Evolutionary conservation across 1,140 invertebrate species (phyloP), one percentile per base, ranked within the genome.

Genomic region (Psilanteris sp.): DNA sequence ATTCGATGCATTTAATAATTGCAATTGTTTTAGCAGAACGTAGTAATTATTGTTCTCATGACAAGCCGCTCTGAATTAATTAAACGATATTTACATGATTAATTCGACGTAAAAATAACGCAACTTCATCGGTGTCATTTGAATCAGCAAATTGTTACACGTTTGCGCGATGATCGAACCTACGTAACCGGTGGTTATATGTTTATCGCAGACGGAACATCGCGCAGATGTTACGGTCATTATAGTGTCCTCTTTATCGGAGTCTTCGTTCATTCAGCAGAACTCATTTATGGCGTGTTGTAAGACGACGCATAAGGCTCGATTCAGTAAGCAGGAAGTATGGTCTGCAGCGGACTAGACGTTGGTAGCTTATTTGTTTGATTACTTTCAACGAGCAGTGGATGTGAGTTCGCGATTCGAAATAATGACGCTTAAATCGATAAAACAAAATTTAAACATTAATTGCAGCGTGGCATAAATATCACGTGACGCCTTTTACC

Each of bases 1-100:
- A 66, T 52, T 27, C 61, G 20, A 18, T 14, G 48, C 22, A 15
- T 52, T 54, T 36, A 46, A 66, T 66, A 54, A 54, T 66, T 54
- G 61, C 22, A 4, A 55, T 54, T 50, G 36, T 50, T 64, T 64
- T 54, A 18, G 44, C 14, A 10, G 9, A 20, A 6, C 34, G 32
- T 10, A 20, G 26, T 64, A 50, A 64, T 61, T 46, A 46, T 64
- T 52, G 44, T 48, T 50, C 34, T 39, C 57, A 9, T 43, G 44
- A 39, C 44, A 18, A 3, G 46, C 36, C 14, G 34, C 4, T 14
- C 16, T 37, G 11, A 36, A 50, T 43, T 52, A 52, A 64, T 52
- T 50, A 29, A 41, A 32, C 43, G 34, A 41, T 41, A 50, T 52
- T 64, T 64, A 8, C 26, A 13, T 34, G 27, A 52, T 41, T 11